Base-by-base conservation (phyloP, 2,888 invertebrate species). In the Bellardia pandia region DNA sequence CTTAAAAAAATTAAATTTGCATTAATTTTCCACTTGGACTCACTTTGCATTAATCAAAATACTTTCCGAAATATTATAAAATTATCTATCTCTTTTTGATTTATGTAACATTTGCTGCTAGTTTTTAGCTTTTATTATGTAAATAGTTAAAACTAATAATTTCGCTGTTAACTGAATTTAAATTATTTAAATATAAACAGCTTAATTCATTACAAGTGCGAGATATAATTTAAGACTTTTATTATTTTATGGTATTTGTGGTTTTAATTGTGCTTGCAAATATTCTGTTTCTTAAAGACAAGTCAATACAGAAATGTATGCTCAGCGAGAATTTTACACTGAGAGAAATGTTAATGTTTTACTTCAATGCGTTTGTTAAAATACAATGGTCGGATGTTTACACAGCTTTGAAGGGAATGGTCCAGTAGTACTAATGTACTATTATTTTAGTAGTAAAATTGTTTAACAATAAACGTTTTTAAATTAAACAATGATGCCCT, bases 171-270 rank as follows among this genome's bases (percentile, higher is more conserved):
- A 79, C 79, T 69, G 75, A 78, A 85, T 53, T 48, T 45, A 69
- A 74, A 11, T 9, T 45, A 11, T 7, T 37, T 37, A 37, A 37
- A 79, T 75, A 33, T 69, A 62, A 78, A 79, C 74, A 79, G 53
- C 79, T 79, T 79, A 79, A 85, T 68, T 66, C 45, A n/a, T 53
- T 74, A 62, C 62, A 33, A 56, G 40, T 72, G 40, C 16, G 14
- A 75, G 23, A 33, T 48, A 75, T 68, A 85, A 85, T 33, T 69
- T 68, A 62, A 74, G 68, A 79, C 30, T 79, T 68, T 79, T 58
- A 74, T 60, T 74, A 13, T 48, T 42, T 37, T 37, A 62, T 68
- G 84, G 84, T 75, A 48, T 6, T 74, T 83, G 60, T 48, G 79
- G 84, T 51, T 85, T 85, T 30, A 53, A 9, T 51, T 7, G 56